phyloP scores from a whole-genome alignment of 2,113 vertebrate species.

The Mormoops blainvillei region DNA sequence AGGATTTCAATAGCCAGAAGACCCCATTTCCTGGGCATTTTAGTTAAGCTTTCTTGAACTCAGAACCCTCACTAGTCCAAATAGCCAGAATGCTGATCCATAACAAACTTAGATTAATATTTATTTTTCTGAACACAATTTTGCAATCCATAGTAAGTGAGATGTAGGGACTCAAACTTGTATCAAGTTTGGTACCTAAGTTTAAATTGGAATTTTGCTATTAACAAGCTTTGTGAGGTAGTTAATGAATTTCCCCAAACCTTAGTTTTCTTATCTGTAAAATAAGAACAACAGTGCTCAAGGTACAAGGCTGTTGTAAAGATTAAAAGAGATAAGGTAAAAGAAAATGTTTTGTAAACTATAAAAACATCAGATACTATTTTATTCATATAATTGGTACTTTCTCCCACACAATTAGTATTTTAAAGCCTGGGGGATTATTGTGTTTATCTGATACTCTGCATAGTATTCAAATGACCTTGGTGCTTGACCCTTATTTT shows the following conservation, averaged over 20 bases:
- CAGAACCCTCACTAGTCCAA: not conserved
- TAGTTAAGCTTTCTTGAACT: not conserved
- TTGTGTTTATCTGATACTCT: not conserved
- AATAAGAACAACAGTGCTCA: not conserved
- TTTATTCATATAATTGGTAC: not conserved
- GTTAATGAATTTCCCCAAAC: not conserved
- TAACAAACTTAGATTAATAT: not conserved
- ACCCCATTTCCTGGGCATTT: not conserved
- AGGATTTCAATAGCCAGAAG: not conserved
- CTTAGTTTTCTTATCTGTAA: not conserved
- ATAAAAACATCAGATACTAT: not conserved
- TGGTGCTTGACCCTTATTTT: not conserved
- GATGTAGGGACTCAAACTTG: not conserved
- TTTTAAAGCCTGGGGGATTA: not conserved
- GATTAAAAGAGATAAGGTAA: not conserved
- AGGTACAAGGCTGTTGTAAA: not conserved
- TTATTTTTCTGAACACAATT: not conserved
- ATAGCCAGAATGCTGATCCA: not conserved
- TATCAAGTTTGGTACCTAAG: not conserved
- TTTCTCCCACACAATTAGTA: not conserved
- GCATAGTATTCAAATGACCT: not conserved
- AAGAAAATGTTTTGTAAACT: not conserved
- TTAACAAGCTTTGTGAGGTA: not conserved
- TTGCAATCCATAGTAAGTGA: not conserved
- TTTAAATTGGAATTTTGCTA: not conserved